Evolutionary conservation across 2,888 invertebrate genomes (phyloP), one percentile per base, ranked within the genome.

Genomic region (Chromoteleia sp.): DNA sequence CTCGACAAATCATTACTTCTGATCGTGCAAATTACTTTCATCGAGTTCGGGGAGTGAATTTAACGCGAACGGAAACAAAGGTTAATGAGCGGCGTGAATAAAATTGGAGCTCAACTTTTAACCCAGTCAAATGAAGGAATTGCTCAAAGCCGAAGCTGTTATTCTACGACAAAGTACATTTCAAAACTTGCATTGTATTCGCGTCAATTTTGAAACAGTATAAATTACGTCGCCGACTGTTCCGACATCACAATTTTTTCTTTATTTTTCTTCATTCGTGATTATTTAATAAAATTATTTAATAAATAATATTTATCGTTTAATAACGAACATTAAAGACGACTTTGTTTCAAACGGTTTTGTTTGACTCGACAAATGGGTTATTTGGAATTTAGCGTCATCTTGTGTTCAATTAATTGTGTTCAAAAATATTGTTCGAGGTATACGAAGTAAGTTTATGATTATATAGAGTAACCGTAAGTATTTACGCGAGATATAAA

Each of bases 1-100:
- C 79, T 79, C 73, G 79, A 79, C 79, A 74, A 79, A 79, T 79
- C 73, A 74, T 79, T 79, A 68, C 68, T 79, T 68, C 59, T 68
- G 73, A 79, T 79, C 73, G 79, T 74, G 68, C 61, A 79, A 79
- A 79, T 79, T 79, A 74, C 79, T 79, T 79, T 79, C 74, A 79
- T 79, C 73, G 74, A 61, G 79, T 79, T 73, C 59, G 39, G 41
- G 8, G 59, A 71, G 71, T 52, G 65, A 71, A 73, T 63, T 65
- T 50, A 78, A 71, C 71, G 43, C 71, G 67, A 36, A 48, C 65
- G 78, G 71, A 78, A 78, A 78, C 78, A 78, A 78, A 78, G 78
- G 71, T 78, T 78, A 71, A 78, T 73, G 78, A 78, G 78, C 50
- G 56, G 71, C 65, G 52, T 59, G 78, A 78, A 78, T 78, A 78